Percentiles rank a stretch among this genome's conserved stretches.
Conservation (phyloP, 2,888 invertebrate species). For the Meiosimyza platycephala region DNA sequence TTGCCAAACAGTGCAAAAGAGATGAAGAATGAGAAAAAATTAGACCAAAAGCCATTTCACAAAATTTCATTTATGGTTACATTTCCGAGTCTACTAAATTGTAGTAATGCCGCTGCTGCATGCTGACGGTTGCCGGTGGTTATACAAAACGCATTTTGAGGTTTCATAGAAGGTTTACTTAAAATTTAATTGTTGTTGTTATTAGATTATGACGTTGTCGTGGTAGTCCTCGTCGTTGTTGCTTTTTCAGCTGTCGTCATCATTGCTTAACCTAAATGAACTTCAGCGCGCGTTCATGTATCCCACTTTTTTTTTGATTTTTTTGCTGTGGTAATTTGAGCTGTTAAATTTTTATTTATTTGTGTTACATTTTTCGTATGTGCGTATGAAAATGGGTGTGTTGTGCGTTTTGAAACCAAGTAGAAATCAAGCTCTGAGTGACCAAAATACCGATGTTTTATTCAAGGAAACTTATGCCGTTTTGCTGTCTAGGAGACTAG, state of each 20-base stretch:
- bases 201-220: constrained; percentile 47
- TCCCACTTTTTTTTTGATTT: background rate
- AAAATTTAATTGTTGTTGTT: constrained; percentile 47
- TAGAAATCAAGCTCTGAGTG: too few relatives aligned
- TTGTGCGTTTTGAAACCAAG: too few relatives aligned
- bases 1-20: too few relatives aligned
- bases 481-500: too few relatives aligned
- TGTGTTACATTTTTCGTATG: background rate
- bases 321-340: background rate
- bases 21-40: too few relatives aligned
- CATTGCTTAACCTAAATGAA: background rate
- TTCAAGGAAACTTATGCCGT: too few relatives aligned
- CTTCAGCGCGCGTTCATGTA: background rate
- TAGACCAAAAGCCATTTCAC: constrained; percentile 1
- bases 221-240: background rate
- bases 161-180: constrained; percentile 3
- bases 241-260: background rate
- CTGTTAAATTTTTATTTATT: constrained; percentile 18
- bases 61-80: constrained; percentile 35
- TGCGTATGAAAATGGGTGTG: background rate
- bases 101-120: background rate
- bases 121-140: too few relatives aligned
- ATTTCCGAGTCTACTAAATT: too few relatives aligned
- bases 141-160: too few relatives aligned
- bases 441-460: too few relatives aligned